phyloP scores from a whole-genome alignment of 2,113 vertebrate species.

The Ailuropoda melanoleuca region DNA sequence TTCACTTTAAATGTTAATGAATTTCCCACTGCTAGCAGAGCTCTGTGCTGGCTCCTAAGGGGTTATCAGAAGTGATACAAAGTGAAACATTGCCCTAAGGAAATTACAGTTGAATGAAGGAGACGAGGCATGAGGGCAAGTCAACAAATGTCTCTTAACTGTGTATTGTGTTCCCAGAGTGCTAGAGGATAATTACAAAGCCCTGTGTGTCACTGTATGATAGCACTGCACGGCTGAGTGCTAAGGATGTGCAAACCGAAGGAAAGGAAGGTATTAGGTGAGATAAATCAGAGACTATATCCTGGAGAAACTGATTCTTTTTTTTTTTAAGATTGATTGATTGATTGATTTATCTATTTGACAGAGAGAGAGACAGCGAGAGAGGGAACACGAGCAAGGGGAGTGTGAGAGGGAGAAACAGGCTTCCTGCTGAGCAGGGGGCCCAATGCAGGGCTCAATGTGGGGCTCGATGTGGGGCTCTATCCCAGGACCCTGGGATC shows the following conservation, averaged over 20 bases:
- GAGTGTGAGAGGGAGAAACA: too few species aligned
- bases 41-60: not conserved
- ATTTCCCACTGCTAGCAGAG: not conserved
- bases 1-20: slow-evolving; percentile 1
- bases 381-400: too few species aligned
- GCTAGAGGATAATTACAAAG: not conserved
- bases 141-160: not conserved
- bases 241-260: not conserved
- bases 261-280: not conserved
- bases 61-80: not conserved
- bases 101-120: not conserved
- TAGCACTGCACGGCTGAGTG: not conserved
- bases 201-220: not conserved
- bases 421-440: too few species aligned
- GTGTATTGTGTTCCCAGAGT: not conserved
- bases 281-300: not conserved
- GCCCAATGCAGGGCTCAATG: too few species aligned
- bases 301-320: not conserved
- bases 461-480: too few species aligned
- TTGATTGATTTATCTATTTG: too few species aligned
- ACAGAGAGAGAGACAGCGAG: too few species aligned
- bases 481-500: too few species aligned
- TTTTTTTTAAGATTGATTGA: too few species aligned
- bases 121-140: not conserved
- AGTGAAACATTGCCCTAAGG: not conserved